Evolutionary conservation across 1,140 invertebrate species (phyloP).

Genomic region (Heliconius melpomene): DNA sequence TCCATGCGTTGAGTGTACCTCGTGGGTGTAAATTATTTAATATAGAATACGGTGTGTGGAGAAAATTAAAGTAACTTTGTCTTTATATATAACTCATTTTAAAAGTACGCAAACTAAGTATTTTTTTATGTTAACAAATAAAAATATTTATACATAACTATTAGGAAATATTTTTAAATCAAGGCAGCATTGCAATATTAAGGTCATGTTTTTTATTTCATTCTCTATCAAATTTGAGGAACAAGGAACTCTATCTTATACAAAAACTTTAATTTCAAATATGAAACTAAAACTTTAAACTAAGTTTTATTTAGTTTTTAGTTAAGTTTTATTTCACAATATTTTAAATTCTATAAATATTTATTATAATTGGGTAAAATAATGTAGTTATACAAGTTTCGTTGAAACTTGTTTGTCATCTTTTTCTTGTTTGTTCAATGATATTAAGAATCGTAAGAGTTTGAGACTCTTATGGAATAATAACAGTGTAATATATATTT

Average conservation of each 20-base stretch:
- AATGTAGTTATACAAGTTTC: not conserved
- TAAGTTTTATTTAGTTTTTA: no score
- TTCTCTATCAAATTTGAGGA: not conserved
- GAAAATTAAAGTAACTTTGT: not conserved
- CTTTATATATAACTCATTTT: not conserved
- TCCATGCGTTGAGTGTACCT: not conserved
- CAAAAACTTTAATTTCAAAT: not conserved
- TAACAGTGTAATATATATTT: no score
- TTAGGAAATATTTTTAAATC: not conserved
- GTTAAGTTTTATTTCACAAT: conserved; percentile 10
- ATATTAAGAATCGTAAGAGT: not conserved
- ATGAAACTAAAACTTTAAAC: not conserved
- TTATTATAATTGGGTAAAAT: not conserved
- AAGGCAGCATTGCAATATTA: not conserved
- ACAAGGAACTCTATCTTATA: not conserved
- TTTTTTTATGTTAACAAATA: no score
- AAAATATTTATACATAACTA: not conserved
- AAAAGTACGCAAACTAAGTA: no score
- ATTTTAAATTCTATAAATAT: not conserved
- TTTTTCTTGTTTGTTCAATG: not conserved
- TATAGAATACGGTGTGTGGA: not conserved
- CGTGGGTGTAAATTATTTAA: not conserved
- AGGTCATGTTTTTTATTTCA: not conserved
- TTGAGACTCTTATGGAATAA: not conserved
- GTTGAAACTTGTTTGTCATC: not conserved